Conservation (phyloP, 2,113 vertebrate species). For the Ardeotis arabs region DNA sequence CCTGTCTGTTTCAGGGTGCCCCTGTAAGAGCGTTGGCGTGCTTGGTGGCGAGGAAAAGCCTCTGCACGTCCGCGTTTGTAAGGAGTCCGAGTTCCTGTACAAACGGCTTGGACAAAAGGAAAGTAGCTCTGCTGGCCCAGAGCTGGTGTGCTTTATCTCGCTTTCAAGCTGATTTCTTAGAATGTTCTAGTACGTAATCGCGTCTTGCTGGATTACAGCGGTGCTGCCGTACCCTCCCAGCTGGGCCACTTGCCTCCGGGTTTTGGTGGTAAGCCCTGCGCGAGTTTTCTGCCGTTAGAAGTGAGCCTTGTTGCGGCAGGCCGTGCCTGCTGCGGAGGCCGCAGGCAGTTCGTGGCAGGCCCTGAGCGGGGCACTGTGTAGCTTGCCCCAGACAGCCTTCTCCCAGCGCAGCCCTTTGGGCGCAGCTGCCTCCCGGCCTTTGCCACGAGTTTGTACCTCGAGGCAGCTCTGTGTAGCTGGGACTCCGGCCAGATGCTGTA, state of each 20-base stretch:
- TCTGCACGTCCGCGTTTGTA: background rate
- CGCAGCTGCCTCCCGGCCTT: background rate
- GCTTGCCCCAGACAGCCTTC: background rate
- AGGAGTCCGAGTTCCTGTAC: background rate
- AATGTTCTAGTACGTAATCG: background rate
- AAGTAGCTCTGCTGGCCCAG: background rate
- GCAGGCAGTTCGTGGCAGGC: background rate
- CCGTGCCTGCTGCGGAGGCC: fast-evolving
- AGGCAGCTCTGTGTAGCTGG: background rate
- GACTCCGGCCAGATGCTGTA: background rate
- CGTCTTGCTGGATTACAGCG: fast-evolving
- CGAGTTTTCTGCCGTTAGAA: background rate
- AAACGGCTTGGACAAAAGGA: background rate
- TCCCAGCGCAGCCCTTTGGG: background rate
- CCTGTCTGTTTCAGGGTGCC: background rate
- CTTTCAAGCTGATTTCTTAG: background rate
- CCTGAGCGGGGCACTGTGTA: background rate
- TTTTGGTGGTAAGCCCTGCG: background rate
- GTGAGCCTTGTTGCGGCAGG: background rate
- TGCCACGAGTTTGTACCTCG: background rate
- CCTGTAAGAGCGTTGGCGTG: background rate
- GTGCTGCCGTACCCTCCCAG: background rate
- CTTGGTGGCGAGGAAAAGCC: background rate
- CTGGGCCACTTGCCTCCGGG: background rate
- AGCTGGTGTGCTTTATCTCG: background rate